A percentile compares a stretch with the other conserved stretches of the same genome.
Evolutionary conservation across 2,797 vertebrate genomes (phyloP).

Genomic region (Coregonus ussuriensis): DNA sequence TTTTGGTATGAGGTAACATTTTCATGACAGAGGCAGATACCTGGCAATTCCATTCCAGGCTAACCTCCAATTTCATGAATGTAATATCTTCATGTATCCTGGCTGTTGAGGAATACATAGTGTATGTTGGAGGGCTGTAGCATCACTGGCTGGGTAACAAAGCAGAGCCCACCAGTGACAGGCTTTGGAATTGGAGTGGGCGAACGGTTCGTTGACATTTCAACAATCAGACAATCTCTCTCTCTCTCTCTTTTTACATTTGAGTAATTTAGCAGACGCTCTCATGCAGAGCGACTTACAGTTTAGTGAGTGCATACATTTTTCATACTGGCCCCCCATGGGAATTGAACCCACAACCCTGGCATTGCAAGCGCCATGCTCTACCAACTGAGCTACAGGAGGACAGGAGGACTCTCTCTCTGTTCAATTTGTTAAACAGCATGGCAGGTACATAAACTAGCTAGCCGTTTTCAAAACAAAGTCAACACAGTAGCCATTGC

Average conservation of each 20-base stretch:
- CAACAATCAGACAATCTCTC: not conserved
- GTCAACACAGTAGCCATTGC: no score
- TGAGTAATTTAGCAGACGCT: no score
- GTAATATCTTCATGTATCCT: not conserved
- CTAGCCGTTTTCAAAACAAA: no score
- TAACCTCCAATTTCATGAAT: not conserved
- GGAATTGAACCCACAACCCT: no score
- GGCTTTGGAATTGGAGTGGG: not conserved
- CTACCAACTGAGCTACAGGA: no score
- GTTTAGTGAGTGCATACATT: no score
- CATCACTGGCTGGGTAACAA: not conserved
- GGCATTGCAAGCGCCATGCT: no score
- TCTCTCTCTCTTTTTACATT: not conserved
- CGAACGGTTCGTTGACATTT: not conserved
- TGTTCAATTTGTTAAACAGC: not conserved
- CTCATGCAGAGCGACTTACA: no score
- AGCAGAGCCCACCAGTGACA: not conserved
- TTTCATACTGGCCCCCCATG: no score
- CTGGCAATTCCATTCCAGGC: not conserved
- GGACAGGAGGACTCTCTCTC: not conserved
- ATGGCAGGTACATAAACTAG: not conserved
- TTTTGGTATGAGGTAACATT: not conserved
- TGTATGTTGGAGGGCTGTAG: not conserved
- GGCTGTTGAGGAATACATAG: not conserved
- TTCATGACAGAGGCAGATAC: not conserved